phyloP scores from a whole-genome alignment of 1,140 invertebrate genomes.

The Dinoponera quadriceps region DNA sequence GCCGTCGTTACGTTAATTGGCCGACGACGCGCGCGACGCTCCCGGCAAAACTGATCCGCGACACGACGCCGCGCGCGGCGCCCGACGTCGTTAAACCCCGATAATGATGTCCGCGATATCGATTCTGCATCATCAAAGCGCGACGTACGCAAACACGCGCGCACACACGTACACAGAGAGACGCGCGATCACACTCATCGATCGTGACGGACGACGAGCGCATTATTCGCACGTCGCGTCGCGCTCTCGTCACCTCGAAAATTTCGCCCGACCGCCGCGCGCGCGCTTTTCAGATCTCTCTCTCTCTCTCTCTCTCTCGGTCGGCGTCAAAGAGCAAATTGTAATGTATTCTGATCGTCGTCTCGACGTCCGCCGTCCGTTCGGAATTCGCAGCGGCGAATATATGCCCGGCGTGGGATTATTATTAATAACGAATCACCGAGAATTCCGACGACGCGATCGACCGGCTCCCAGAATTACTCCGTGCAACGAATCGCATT shows the following conservation, averaged over 20 bases:
- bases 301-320: background rate
- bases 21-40: conserved; percentile 35
- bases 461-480: conserved; percentile 36
- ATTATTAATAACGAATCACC: conserved; percentile 57
- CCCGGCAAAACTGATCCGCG: conserved; percentile 47
- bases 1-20: conserved; percentile 53
- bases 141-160: conserved; percentile 17
- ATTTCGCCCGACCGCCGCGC: conserved; percentile 38
- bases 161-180: too few relatives aligned
- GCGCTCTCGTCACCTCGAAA: conserved; percentile 51
- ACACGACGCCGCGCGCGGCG: conserved; percentile 4
- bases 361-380: conserved; percentile 15
- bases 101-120: conserved; percentile 61
- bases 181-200: conserved; percentile 9
- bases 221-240: conserved; percentile 53
- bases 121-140: conserved; percentile 61
- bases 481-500: conserved; percentile 33
- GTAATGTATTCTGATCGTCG: conserved; percentile 43
- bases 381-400: conserved; percentile 40
- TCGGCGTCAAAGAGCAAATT: conserved; percentile 52
- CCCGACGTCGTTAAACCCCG: conserved; percentile 44
- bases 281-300: conserved; percentile 29
- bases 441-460: conserved; percentile 35
- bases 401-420: conserved; percentile 11
- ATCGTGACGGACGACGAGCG: conserved; percentile 27